Evolutionary conservation across 2,113 vertebrate genomes (phyloP), one percentile per base, ranked within the genome.

Genomic region (Equus quagga): DNA sequence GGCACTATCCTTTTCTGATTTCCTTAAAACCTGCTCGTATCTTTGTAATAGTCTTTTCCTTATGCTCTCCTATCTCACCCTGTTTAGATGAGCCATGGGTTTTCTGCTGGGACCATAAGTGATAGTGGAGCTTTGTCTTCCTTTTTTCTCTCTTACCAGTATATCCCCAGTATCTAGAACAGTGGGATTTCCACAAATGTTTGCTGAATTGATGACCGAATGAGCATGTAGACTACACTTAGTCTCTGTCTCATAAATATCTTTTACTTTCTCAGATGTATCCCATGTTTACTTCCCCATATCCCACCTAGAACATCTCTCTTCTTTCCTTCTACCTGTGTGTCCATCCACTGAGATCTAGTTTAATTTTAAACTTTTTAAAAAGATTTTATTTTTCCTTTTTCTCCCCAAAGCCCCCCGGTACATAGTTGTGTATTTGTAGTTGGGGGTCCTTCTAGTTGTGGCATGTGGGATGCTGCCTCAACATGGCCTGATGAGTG

Each of bases 271-370:
- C 36, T 85, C 46, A 87, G 36, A 78, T 92, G 21, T 21, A 70
- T 14, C 0, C n/a, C 21, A 1, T 8, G 5, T 36, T 46, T 58
- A 65, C 11, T 41, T 60, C 9, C 2, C 12, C 21, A 7, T 24
- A 23, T 6, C 10, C 62, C 33, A 24, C 5, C 28, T 28, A 24
- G 2, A 64, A 6, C 2, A 17, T 21, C 19, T 83, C 3, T 89
- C 24, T 10, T 84, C 9, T 31, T 11, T 64, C 6, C 14, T 1
- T 87, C 13, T 65, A 9, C 11, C 2, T 95, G 44, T 88, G 31
- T 26, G 31, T 13, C 8, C 19, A 65, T 3, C n/a, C 64, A 51
- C 6, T 89, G 75, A 78, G 58, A 75, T n/a, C 2, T 62, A 56
- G 14, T 24, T 82, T 76, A 64, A 90, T 26, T 87, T 17, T 62